Base-by-base conservation (phyloP, 2,113 vertebrate species). In the Empidonax traillii region DNA sequence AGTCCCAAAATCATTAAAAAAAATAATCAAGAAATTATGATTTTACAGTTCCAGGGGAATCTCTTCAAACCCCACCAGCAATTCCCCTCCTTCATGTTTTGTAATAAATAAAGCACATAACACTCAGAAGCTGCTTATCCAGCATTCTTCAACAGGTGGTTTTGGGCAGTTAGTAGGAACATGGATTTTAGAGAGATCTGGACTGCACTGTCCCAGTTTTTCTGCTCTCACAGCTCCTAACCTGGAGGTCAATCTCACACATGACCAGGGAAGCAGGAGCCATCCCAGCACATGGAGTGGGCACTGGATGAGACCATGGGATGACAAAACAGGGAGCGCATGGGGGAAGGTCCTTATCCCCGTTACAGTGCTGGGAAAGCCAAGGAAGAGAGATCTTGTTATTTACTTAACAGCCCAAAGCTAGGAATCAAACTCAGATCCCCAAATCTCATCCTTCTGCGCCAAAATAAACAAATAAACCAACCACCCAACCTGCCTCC, bases 401-500 rank as follows among this genome's bases (percentile, higher is more conserved):
- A 44, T 27, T 63, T 49, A 31, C 53, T 65, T 33, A 68, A 33
- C 37, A 86, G 39, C 43, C 59, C 62, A 77, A 55, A 81, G 33
- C 37, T 33, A 33, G n/a, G 58, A 72, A 76, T 73, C 19, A 59
- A 89, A 71, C 44, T 61, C 56, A 33, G 56, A 59, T 58, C 85
- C 67, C 75, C 15, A 91, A 65, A 41, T 61, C 62, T 67, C 69
- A 71, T 66, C 75, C 41, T 80, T 84, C 76, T 87, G 43, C 80
- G 86, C 39, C 44, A 86, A 77, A 90, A 71, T 41, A 90, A 93
- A 53, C 21, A 59, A 82, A 85, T 10, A 17, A 78, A 69, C 51
- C n/a, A 86, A 72, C 7, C 52, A 91, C 52, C 25, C 79, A 85
- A 77, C 72, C 56, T 91, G 82, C 80, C 49, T 91, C 35, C 53